Conservation (phyloP, 2,888 invertebrate species). For the Tuta absoluta region DNA sequence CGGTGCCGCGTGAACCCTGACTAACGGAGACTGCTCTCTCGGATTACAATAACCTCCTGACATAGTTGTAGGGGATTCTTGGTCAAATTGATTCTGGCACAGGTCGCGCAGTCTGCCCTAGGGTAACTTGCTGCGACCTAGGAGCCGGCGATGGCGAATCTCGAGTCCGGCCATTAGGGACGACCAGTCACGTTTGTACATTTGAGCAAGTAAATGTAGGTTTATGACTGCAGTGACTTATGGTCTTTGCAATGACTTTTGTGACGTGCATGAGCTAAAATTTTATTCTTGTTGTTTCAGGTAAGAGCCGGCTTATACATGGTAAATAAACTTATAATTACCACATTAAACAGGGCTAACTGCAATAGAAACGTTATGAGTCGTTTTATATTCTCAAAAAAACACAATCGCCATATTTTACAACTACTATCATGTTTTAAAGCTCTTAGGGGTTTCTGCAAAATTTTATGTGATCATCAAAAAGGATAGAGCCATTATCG, state of each 20-base stretch:
- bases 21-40: slow-evolving; percentile 64
- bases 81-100: slow-evolving; percentile 67
- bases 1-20: slow-evolving; percentile 63
- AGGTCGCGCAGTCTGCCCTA: slow-evolving; percentile 42
- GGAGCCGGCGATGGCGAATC: slow-evolving; percentile 35
- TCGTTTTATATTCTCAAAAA: background rate
- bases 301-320: background rate
- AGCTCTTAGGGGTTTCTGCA: background rate
- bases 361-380: background rate
- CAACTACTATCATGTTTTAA: background rate
- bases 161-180: slow-evolving; percentile 34
- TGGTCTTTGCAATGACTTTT: slow-evolving; percentile 22
- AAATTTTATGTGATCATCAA: slow-evolving; percentile 16
- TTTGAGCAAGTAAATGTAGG: slow-evolving; percentile 35
- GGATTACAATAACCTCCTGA: slow-evolving; percentile 73
- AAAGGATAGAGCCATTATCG: slow-evolving; percentile 27
- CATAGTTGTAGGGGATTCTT: slow-evolving; percentile 64
- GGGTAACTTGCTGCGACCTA: slow-evolving; percentile 45
- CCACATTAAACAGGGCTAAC: background rate
- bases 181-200: slow-evolving; percentile 41
- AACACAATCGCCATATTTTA: background rate
- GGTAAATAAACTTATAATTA: background rate
- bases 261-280: slow-evolving; percentile 20
- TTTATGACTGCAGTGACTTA: slow-evolving; percentile 32
- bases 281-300: slow-evolving; percentile 28